Base-by-base conservation (phyloP, 1,140 invertebrate genomes). In the Drosophila eugracilis region DNA sequence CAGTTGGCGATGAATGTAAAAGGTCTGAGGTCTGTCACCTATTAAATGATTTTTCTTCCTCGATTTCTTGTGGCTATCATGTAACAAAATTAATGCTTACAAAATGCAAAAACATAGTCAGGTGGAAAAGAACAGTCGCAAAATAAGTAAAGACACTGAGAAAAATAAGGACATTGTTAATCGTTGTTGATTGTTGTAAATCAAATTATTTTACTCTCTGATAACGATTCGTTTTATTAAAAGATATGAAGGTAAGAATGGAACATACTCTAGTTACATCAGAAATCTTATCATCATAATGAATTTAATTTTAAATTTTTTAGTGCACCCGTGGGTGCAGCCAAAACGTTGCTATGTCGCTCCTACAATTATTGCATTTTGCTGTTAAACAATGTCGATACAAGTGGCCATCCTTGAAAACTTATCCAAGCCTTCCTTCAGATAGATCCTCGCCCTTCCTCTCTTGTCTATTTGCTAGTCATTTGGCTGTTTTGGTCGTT, bases 321-420 rank as follows among this genome's bases (percentile, higher is more conserved):
- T 0, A 37, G 49, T 52, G 32, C 9, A 24, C 3, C n/a, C 14
- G 12, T 37, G 22, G 59, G 59, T 60, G 59, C 59, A 62, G 55
- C 37, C 17, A 10, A 14, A 26, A 17, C 39, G 32, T 57, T 32
- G 42, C 7, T 9, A 4, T 37, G 22, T 17, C 15, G 28, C 36
- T 69, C 36, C 24, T 77, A 85, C 81, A 85, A 85, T 85, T 86
- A 85, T 85, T 86, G 81, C 76, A 49, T 85, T 85, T 85, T 50
- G 73, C 54, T 85, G 81, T 85, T 79, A 34, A 83, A 78, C 80
- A 85, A 85, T 65, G 71, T 57, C 36, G 52, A 53, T 28, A 62
- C 50, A 57, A 37, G 28, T 63, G 17, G 32, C 58, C 49, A 59
- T 59, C 17, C 32, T 59, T 6, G 57, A 53, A 65, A 28, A 55